Percentiles rank a stretch among this genome's conserved stretches.
Evolutionary conservation across 1,140 invertebrate species (phyloP).

Genomic region (Bombus pascuorum): DNA sequence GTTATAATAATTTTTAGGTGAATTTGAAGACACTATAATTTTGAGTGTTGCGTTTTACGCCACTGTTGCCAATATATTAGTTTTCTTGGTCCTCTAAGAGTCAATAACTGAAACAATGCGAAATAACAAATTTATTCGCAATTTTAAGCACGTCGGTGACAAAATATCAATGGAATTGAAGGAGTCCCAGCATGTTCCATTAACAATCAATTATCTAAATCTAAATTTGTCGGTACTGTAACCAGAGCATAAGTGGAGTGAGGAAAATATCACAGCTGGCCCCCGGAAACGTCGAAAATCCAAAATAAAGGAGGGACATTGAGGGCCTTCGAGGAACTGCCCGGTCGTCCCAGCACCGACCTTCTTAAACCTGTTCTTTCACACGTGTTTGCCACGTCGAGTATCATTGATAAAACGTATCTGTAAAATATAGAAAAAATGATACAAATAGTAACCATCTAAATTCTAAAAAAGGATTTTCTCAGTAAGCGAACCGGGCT

Average conservation of each 20-base stretch:
- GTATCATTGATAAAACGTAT: slow-evolving; percentile 34
- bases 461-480: slow-evolving; percentile 39
- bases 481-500: slow-evolving; percentile 66
- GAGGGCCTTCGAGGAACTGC: slow-evolving; percentile 60
- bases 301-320: slow-evolving; percentile 64
- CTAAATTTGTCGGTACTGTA: slow-evolving; percentile 65
- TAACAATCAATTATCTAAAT: slow-evolving; percentile 62
- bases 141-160: slow-evolving; percentile 24
- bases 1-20: not conserved
- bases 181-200: slow-evolving; percentile 25
- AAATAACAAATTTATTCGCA: slow-evolving; percentile 24
- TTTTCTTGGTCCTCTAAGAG: slow-evolving; percentile 32
- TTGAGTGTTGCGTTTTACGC: not conserved
- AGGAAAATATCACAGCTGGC: slow-evolving; percentile 81
- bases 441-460: slow-evolving; percentile 71
- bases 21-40: slow-evolving; percentile 2
- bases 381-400: slow-evolving; percentile 29
- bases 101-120: slow-evolving; percentile 16
- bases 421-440: slow-evolving; percentile 75
- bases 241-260: slow-evolving; percentile 73
- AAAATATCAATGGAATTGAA: slow-evolving; percentile 54
- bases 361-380: slow-evolving; percentile 40
- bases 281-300: slow-evolving; percentile 74
- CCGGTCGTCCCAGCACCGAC: slow-evolving; percentile 48
- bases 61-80: slow-evolving; percentile 1